Percentiles rank a stretch among this genome's conserved stretches.
phyloP scores from a whole-genome alignment of 2,113 vertebrate species.

The Anoura caudifer region DNA sequence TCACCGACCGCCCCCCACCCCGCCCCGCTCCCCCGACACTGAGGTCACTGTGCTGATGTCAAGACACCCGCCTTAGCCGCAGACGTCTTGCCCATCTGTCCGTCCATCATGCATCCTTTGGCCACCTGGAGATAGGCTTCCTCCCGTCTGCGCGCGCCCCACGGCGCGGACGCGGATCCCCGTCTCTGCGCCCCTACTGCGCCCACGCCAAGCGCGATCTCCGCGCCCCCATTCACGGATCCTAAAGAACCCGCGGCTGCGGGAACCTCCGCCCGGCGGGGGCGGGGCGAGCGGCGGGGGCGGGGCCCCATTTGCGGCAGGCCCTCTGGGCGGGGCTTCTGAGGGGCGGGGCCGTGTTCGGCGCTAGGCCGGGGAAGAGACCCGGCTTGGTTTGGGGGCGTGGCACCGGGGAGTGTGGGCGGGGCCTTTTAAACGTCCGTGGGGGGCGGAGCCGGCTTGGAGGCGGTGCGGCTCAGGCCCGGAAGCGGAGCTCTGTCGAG shows the following conservation, averaged over 20 bases:
- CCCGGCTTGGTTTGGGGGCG: not conserved
- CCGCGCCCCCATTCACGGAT: not conserved
- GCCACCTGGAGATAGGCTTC: not conserved
- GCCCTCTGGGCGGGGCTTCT: not conserved
- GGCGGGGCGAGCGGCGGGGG: not conserved
- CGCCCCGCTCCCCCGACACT: no score
- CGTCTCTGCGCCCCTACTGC: not conserved
- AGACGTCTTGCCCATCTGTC: not conserved
- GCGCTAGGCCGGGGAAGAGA: accelerated
- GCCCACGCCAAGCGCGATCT: not conserved
- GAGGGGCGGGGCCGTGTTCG: not conserved
- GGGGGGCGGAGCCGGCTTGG: not conserved
- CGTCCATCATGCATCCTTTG: not conserved
- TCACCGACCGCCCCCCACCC: not conserved
- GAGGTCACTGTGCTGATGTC: no score
- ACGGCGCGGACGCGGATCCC: not conserved
- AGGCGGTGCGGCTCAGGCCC: not conserved
- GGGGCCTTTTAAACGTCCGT: not conserved
- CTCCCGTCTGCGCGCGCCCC: not conserved
- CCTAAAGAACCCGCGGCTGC: accelerated
- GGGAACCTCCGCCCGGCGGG: accelerated
- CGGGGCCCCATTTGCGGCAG: not conserved
- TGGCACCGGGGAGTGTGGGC: not conserved
- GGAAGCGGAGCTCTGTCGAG: accelerated
- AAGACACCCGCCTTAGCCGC: not conserved